Percentiles rank a stretch among this genome's conserved stretches.
Conservation (phyloP, 2,888 invertebrate genomes). For the Atrina japonica region DNA sequence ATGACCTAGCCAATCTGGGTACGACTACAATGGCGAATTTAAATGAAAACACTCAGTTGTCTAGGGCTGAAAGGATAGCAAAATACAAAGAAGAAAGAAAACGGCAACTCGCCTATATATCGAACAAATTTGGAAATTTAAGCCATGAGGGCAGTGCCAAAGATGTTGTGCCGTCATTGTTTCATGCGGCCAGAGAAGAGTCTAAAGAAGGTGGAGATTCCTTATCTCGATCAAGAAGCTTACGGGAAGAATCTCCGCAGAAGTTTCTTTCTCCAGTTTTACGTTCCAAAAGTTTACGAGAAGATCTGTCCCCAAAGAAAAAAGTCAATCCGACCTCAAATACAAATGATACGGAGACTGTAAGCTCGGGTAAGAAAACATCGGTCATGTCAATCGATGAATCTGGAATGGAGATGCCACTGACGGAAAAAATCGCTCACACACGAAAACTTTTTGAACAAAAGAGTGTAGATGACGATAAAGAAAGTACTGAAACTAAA, state of each 20-base stretch:
- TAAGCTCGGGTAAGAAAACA: neutral
- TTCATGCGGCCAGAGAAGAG: slow-evolving; percentile 45
- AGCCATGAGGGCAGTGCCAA: slow-evolving; percentile 33
- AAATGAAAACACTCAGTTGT: slow-evolving; percentile 17
- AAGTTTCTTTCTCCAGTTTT: slow-evolving; percentile 46
- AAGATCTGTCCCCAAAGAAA: slow-evolving; percentile 22
- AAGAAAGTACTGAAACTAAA: slow-evolving; percentile 7
- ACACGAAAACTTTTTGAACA: slow-evolving; percentile 20
- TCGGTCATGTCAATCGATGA: slow-evolving; percentile 21
- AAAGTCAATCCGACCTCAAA: neutral
- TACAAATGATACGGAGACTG: neutral
- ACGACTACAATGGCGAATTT: neutral
- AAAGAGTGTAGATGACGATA: slow-evolving; percentile 12
- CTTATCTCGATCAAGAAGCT: slow-evolving; percentile 55
- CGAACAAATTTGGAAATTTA: slow-evolving; percentile 45
- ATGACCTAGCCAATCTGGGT: neutral
- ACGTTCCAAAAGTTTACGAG: slow-evolving; percentile 55
- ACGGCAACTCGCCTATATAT: slow-evolving; percentile 84
- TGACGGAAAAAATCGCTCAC: slow-evolving; percentile 23
- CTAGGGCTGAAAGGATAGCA: slow-evolving; percentile 85
- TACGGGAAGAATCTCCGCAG: slow-evolving; percentile 51
- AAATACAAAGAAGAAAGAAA: slow-evolving; percentile 88
- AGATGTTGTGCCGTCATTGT: slow-evolving; percentile 53
- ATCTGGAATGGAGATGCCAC: slow-evolving; percentile 12
- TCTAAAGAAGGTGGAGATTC: slow-evolving; percentile 36